phyloP scores from a whole-genome alignment of 2,888 invertebrate species.

The Epinotia nisella region DNA sequence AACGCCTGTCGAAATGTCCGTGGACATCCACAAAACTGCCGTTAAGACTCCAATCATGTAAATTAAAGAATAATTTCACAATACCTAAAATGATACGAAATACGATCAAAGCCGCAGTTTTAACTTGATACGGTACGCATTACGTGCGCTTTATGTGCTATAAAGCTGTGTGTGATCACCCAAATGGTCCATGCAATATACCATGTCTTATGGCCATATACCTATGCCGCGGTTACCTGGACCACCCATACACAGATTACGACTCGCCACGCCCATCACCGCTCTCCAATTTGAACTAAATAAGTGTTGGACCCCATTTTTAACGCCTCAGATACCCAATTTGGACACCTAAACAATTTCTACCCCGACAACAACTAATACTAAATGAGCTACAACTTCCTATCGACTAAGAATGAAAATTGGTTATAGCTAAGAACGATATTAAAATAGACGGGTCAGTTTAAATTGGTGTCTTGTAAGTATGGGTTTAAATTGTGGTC shows the following conservation, averaged over 20 bases:
- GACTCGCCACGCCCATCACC: slow-evolving; percentile 67
- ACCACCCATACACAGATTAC: slow-evolving; percentile 75
- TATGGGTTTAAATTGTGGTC: slow-evolving; percentile 50
- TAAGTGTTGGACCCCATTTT: slow-evolving; percentile 57
- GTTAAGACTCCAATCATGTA: slow-evolving; percentile 20
- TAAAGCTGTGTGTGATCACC: slow-evolving; percentile 71
- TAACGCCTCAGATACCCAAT: slow-evolving; percentile 57
- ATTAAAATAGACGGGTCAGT: slow-evolving; percentile 48
- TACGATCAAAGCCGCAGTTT: slow-evolving; percentile 48
- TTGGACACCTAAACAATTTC: slow-evolving; percentile 66
- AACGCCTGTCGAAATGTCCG: background rate
- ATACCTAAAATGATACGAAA: slow-evolving; percentile 21
- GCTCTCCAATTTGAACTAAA: slow-evolving; percentile 75
- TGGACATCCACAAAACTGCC: background rate
- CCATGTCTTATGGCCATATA: slow-evolving; percentile 69
- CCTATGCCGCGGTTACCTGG: slow-evolving; percentile 54
- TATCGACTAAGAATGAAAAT: slow-evolving; percentile 3
- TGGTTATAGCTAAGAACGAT: background rate
- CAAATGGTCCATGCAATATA: slow-evolving; percentile 62
- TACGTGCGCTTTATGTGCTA: slow-evolving; percentile 63
- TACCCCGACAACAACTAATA: slow-evolving; percentile 50
- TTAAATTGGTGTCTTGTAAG: slow-evolving; percentile 47
- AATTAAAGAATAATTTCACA: slow-evolving; percentile 20
- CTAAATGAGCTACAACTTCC: slow-evolving; percentile 46
- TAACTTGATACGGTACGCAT: slow-evolving; percentile 50